phyloP scores from a whole-genome alignment of 2,888 invertebrate genomes.

The Mesoligia furuncula region DNA sequence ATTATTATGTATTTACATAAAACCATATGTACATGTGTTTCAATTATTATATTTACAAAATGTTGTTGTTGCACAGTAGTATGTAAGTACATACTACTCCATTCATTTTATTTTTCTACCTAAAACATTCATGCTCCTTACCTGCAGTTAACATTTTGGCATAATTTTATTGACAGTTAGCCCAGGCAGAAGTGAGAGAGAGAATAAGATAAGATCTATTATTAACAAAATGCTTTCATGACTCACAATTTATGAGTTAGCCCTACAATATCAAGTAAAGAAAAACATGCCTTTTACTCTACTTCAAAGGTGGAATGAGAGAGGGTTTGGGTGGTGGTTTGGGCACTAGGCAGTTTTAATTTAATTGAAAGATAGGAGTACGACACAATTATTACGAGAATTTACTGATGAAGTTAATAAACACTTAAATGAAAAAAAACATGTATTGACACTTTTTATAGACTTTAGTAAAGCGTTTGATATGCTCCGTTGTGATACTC shows the following conservation, averaged over 20 bases:
- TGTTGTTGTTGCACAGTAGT: not conserved
- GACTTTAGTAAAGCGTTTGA: too few relatives aligned
- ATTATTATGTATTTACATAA: not conserved
- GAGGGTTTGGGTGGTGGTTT: too few relatives aligned
- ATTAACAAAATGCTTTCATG: not conserved
- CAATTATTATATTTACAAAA: not conserved
- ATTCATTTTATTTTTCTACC: not conserved
- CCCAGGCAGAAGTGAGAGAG: not conserved
- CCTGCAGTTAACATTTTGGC: too few relatives aligned
- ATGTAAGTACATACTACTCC: not conserved
- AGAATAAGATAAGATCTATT: not conserved
- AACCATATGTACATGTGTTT: not conserved
- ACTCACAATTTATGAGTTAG: not conserved
- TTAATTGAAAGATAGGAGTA: too few relatives aligned
- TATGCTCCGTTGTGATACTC: too few relatives aligned
- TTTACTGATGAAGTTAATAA: too few relatives aligned
- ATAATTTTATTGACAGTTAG: not conserved
- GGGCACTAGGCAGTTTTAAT: not conserved
- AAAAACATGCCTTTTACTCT: not conserved
- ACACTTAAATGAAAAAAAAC: too few relatives aligned
- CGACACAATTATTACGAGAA: too few relatives aligned
- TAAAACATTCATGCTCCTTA: not conserved
- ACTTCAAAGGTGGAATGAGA: not conserved
- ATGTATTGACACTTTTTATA: too few relatives aligned
- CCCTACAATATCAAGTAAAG: not conserved